Evolutionary conservation across 2,888 invertebrate genomes (phyloP).

Genomic region (Agrotis ipsilon): DNA sequence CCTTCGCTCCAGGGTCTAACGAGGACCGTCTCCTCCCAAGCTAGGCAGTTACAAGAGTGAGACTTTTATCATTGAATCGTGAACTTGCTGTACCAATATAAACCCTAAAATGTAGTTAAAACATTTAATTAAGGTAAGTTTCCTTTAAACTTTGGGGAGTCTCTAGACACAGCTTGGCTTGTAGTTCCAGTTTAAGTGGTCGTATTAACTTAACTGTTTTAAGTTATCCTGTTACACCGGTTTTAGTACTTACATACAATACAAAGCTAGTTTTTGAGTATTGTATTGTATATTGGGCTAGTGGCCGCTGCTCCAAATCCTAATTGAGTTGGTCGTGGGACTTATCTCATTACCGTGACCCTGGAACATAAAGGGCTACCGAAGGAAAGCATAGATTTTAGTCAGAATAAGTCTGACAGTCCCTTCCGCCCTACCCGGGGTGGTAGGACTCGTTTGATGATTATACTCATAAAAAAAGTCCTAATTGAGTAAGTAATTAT

Average conservation of each 20-base stretch:
- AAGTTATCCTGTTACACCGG: constrained; percentile 16
- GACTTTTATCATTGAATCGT: background rate
- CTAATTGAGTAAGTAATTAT: background rate
- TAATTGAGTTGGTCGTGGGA: too few species aligned
- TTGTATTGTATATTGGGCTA: background rate
- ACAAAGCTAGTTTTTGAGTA: background rate
- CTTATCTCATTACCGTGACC: too few species aligned
- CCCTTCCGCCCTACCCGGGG: too few species aligned
- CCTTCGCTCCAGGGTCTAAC: too few species aligned
- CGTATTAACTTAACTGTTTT: constrained; percentile 46
- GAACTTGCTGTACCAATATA: background rate
- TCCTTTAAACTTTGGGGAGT: constrained; percentile 31
- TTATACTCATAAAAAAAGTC: too few species aligned
- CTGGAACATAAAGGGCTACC: too few species aligned
- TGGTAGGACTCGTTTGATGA: too few species aligned
- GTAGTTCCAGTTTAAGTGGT: constrained; percentile 35
- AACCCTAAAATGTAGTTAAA: constrained; percentile 21
- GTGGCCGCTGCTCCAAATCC: too few species aligned
- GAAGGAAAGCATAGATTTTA: too few species aligned
- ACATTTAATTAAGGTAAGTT: constrained; percentile 50
- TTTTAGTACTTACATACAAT: background rate
- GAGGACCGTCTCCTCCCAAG: too few species aligned
- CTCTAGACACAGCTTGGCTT: constrained; percentile 37
- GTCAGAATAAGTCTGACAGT: too few species aligned
- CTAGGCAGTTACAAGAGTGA: background rate